Evolutionary conservation across 2,113 vertebrate species (phyloP), one percentile per base, ranked within the genome.

Genomic region (Macroglossus sobrinus): DNA sequence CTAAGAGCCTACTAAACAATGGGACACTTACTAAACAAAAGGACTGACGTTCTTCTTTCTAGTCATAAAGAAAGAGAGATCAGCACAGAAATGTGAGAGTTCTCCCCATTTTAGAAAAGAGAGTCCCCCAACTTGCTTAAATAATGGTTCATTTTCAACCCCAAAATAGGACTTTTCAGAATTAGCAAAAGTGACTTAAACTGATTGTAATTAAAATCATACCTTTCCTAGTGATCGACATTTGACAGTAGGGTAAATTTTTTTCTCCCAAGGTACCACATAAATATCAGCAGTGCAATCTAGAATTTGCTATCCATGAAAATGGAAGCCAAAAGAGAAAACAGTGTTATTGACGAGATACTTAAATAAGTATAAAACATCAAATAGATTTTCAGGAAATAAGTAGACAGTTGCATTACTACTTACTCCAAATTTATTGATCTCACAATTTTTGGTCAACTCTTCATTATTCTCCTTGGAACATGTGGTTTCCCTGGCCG

Each of bases 211-310:
- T 57, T 5, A 84, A 12, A 93, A 79, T 68, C 97, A 45, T 98
- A 98, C 99, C 97, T 64, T 87, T 38, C 0, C 13, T 2, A 2
- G 0, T 7, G 55, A 0, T 11, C 11, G 16, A 96, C 99, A 99
- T 18, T 98, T 92, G 50, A 99, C 66, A 0, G 97, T 59, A 12
- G 98, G 89, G 1, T 89, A 8, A 11, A 80, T 47, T 97, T 98
- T 97, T 4, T 97, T 30, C 97, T 98, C 97, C 99, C 99, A 99
- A 0, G 98, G 98, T 22, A 98, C 97, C 63, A 99, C 90, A 0
- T 98, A 93, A 96, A 99, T 98, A 4, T 98, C 91, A 15, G 99
- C 98, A 55, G 98, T 91, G 63, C 99, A 99, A 57, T 68, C 19
- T 9, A 98, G 22, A 35, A 76, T 66, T 96, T 53, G 91, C 99